Evolutionary conservation across 2,113 vertebrate species (phyloP).

Genomic region (Varanus salvator): DNA sequence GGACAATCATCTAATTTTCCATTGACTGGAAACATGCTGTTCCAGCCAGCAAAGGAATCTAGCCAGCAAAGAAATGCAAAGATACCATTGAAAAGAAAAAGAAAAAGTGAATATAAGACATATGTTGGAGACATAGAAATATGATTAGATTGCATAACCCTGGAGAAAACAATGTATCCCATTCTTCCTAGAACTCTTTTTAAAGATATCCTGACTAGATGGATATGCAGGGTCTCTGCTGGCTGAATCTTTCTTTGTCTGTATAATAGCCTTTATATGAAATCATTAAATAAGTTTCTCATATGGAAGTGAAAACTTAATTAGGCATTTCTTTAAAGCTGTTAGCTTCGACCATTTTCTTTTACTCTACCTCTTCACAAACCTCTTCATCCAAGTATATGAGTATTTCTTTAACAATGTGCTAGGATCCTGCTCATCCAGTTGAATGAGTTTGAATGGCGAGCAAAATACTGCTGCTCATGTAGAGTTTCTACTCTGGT

Average conservation of each 20-base stretch:
- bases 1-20: slow-evolving; percentile 10
- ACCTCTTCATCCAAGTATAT: too few species aligned
- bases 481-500: not conserved
- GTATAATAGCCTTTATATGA: not conserved
- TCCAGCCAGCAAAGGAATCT: not conserved
- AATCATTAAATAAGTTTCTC: not conserved
- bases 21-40: slow-evolving; percentile 14
- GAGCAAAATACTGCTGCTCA: not conserved
- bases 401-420: not conserved
- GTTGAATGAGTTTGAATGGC: not conserved
- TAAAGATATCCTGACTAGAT: not conserved
- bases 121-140: not conserved
- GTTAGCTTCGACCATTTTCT: too few species aligned
- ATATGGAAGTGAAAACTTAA: not conserved
- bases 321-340: not conserved
- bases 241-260: not conserved
- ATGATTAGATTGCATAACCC: not conserved
- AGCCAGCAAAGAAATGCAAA: slow-evolving; percentile 12
- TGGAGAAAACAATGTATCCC: not conserved
- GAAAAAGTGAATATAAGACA: not conserved
- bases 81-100: not conserved
- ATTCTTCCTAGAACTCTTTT: not conserved
- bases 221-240: not conserved
- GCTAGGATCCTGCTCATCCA: not conserved
- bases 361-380: not conserved